phyloP scores from a whole-genome alignment of 2,113 vertebrate species.

The Hippoglossus stenolepis region DNA sequence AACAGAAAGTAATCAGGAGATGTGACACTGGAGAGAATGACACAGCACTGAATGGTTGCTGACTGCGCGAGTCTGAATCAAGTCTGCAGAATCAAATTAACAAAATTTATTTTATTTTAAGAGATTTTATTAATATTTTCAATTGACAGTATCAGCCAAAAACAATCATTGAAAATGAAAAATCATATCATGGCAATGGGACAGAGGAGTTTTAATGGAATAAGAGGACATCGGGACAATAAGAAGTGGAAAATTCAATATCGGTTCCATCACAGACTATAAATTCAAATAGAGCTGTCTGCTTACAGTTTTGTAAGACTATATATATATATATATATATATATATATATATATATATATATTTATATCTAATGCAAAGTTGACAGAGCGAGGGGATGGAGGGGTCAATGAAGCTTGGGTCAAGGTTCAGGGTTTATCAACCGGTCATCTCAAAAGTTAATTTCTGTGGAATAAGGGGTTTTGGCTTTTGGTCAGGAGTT shows the following conservation, averaged over 20 bases:
- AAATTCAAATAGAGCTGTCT: constrained; percentile 58
- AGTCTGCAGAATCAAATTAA: constrained; percentile 9
- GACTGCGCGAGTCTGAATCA: neutral
- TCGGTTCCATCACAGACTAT: constrained; percentile 56
- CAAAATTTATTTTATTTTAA: constrained; percentile 15
- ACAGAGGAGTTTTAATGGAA: constrained; percentile 44
- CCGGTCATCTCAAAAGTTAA: neutral
- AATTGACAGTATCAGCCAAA: constrained; percentile 81
- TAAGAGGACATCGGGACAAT: constrained; percentile 44
- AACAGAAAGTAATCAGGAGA: neutral
- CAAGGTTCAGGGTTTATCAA: constrained; percentile 19
- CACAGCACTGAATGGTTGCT: too few relatives aligned
- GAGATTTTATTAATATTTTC: constrained; percentile 74
- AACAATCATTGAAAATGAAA: constrained; percentile 68
- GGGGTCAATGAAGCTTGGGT: constrained; percentile 28
- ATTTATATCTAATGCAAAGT: constrained; percentile 58
- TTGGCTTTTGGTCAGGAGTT: constrained; percentile 50
- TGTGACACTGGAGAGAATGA: too few relatives aligned
- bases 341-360: neutral
- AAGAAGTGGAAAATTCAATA: constrained; percentile 51
- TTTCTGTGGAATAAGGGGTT: constrained; percentile 36
- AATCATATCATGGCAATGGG: constrained; percentile 54
- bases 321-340: too few relatives aligned
- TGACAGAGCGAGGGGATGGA: constrained; percentile 43
- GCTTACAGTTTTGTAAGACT: constrained; percentile 24